phyloP scores from a whole-genome alignment of 2,888 invertebrate genomes.

The Iphiclides podalirius region DNA sequence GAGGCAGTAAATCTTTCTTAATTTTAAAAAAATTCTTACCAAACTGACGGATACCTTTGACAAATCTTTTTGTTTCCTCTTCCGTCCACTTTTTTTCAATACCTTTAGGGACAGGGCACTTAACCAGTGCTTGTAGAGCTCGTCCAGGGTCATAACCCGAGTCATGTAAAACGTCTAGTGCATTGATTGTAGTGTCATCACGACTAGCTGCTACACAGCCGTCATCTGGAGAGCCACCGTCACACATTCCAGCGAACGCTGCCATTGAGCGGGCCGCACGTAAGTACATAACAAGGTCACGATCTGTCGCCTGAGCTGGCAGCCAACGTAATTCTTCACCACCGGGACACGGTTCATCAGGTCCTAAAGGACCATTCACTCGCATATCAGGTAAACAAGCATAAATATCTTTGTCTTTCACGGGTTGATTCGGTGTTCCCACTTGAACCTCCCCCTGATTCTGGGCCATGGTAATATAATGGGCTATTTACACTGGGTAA shows the following conservation, averaged over 20 bases:
- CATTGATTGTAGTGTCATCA: conserved; percentile 98
- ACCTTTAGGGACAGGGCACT: conserved; percentile 97
- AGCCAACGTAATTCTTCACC: conserved; percentile 96
- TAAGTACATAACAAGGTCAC: conserved; percentile 98
- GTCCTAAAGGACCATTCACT: conserved; percentile 70
- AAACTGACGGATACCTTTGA: conserved; percentile 98
- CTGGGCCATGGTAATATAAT: conserved; percentile 71
- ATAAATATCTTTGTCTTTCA: conserved; percentile 76
- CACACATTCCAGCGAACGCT: conserved; percentile 99
- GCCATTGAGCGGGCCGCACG: conserved; percentile 98
- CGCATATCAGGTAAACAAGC: conserved; percentile 80
- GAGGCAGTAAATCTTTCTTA: conserved; percentile 96
- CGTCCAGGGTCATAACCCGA: conserved; percentile 98
- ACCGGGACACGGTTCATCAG: conserved; percentile 72
- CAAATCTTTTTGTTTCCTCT: conserved; percentile 98
- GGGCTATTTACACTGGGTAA: conserved; percentile 61
- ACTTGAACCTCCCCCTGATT: conserved; percentile 79
- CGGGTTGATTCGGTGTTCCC: conserved; percentile 73
- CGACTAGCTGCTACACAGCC: conserved; percentile 97
- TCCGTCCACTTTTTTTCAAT: conserved; percentile 99
- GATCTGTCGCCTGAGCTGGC: conserved; percentile 95
- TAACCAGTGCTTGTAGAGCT: conserved; percentile 97
- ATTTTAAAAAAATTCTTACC: conserved; percentile 99
- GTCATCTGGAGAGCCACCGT: conserved; percentile 97
- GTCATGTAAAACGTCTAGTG: conserved; percentile 96